Percentiles rank a stretch among this genome's conserved stretches.
Conservation (phyloP, 2,113 vertebrate genomes). For the Larimichthys polyactis region DNA sequence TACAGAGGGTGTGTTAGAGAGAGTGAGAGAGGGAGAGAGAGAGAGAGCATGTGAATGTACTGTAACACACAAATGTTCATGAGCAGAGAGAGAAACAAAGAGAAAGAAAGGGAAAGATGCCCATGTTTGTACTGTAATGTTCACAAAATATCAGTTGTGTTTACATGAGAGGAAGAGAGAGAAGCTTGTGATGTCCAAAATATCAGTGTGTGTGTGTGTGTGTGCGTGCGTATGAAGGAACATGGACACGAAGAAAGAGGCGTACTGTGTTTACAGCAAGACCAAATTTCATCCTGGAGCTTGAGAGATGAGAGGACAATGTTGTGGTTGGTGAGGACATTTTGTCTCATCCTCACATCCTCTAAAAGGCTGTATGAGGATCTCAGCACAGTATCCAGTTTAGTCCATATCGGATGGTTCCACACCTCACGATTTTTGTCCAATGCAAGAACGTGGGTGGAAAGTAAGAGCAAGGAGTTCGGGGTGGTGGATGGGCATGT, state of each 20-base stretch:
- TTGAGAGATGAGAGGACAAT: neutral
- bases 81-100: constrained; percentile 35
- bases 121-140: constrained; percentile 55
- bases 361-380: neutral
- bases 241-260: neutral
- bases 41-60: neutral
- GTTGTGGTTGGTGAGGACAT: neutral
- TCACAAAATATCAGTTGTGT: constrained; percentile 55
- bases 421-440: neutral
- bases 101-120: constrained; percentile 35
- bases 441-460: neutral
- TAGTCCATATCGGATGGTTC: neutral
- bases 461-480: neutral
- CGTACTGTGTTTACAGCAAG: neutral
- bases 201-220: constrained; percentile 5
- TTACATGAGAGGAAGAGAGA: constrained; percentile 26
- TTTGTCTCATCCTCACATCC: neutral
- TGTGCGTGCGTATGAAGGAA: neutral
- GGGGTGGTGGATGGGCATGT: neutral
- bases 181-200: constrained; percentile 3
- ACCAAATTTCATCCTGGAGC: neutral
- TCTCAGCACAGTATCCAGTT: neutral
- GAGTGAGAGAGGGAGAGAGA: too few relatives aligned
- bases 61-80: constrained; percentile 43
- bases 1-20: neutral